Evolutionary conservation across 2,113 vertebrate species (phyloP), one percentile per base, ranked within the genome.

Genomic region (Lota lota): DNA sequence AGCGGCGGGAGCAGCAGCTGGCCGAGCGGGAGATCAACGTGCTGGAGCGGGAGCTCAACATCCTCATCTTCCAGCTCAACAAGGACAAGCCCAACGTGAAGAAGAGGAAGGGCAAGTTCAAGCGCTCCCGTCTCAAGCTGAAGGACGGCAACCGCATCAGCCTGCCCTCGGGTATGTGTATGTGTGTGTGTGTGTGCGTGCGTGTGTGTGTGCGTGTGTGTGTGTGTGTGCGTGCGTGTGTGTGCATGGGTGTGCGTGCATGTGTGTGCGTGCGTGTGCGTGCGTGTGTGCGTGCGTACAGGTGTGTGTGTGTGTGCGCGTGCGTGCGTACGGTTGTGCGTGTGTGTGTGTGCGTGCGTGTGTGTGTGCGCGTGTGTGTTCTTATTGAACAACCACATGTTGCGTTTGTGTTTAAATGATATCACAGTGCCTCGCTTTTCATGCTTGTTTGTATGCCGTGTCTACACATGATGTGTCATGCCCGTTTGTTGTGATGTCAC

Each of bases 101-200:
- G 87, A 98, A 95, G 90, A 92, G 96, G 84, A 98, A 97, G 85
- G 97, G 95, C 67, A 97, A 96, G 80, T 98, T 97, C 78, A 95
- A 93, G 85, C 94, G 93, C 28, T 94, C 94, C 50, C 93, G 96
- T 5, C 90, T 96, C 16, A 98, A 96, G 84, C 92, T 97, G 70
- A 97, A 94, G 88, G 97, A 99, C 17, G 96, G 96, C 3, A 95
- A 96, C 86, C 93, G 96, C 72, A 99, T 99, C 90, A 99, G 97
- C 73, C 88, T 99, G 68, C 97, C 97, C 18, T 99, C 96, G 89
- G 97, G 97, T 98, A 71, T 66, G 68, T 63, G 61, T 40, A 20
- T 24, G 22, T 58, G 54, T 20, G 21, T 18, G 11, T 58, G 22
- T 20, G 65, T 54, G 64, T 64, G 11, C 36, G 22, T 20, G 65